These are phyloP conservation scores for Botia kubotai DNA, from an alignment of 2,797 vertebrate genomes.

Conservation along the genomic window DNA sequence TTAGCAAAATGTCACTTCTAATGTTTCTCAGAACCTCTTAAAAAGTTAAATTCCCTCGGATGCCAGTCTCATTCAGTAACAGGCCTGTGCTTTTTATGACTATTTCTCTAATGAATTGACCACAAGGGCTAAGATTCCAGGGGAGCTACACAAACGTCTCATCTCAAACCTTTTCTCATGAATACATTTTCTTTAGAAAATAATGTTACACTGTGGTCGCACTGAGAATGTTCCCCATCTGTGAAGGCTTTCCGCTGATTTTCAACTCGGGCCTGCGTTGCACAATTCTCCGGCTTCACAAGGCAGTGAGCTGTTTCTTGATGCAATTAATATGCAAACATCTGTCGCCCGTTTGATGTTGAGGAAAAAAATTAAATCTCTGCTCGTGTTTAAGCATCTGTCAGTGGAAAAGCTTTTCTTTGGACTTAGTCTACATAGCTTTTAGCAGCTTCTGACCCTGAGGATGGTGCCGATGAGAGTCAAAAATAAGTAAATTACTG, in stretches of 20 bases:
- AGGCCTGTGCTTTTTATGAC: constrained; percentile 11
- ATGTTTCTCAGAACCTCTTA: constrained; percentile 15
- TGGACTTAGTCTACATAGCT: constrained; percentile 67
- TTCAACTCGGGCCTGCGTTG: not conserved
- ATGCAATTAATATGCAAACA: constrained; percentile 78
- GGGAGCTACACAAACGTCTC: not conserved
- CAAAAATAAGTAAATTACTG: constrained; percentile 44
- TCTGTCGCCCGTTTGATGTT: constrained; percentile 72
- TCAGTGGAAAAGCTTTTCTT: constrained; percentile 64
- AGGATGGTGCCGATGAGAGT: constrained; percentile 62
- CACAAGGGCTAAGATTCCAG: not conserved
- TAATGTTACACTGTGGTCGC: not conserved
- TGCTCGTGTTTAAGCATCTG: constrained; percentile 71
- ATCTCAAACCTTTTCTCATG: not conserved
- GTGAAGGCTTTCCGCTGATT: constrained; percentile 31
- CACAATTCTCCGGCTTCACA: constrained; percentile 40
- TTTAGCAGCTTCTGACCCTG: constrained; percentile 76
- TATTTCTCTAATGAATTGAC: constrained; percentile 17
- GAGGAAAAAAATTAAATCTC: constrained; percentile 57
- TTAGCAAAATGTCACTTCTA: constrained; percentile 36
- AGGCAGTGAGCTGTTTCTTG: constrained; percentile 20
- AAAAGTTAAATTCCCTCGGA: not conserved
- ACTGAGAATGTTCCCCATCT: constrained; percentile 25
- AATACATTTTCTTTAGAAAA: constrained; percentile 11
- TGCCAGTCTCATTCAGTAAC: constrained; percentile 15